Base-by-base conservation (phyloP, 2,797 vertebrate genomes). In the Pseudochromis fuscus region DNA sequence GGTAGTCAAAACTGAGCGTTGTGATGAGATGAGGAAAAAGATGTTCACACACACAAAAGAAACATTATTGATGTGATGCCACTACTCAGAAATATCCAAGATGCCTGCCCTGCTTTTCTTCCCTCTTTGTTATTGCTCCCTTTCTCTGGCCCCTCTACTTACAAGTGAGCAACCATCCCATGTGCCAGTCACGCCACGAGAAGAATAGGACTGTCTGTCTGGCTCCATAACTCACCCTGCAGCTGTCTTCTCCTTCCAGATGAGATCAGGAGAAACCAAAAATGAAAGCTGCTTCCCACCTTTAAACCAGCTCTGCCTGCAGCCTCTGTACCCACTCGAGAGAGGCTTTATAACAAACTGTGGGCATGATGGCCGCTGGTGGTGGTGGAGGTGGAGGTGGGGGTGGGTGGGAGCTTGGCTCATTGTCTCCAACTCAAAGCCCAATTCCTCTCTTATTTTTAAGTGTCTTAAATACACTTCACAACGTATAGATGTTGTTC, bases 201-300 rank as follows among this genome's bases (percentile, higher is more conserved):
- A 79, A 82, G 63, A 77, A 37, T 21, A 16, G 21, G 45, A 18
- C 66, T 71, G 33, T 66, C 61, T 58, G 53, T 55, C 56, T 71
- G n/a, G 30, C 53, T 68, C 40, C 49, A 42, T 38, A 61, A 35
- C 27, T 48, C 59, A 73, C 68, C 76, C 58, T 69, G 37, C 31
- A 15, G 49, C 60, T 40, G 25, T 70, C 69, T 65, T 11, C 42
- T 73, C 49, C 65, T 49, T 79, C 79, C 64, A 72, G 37, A 79
- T 84, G 68, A 70, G 57, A 88, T 85, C 76, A 73, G 56, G 45
- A 75, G 59, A 62, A 75, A 70, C 48, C 25, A 44, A 79, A 81
- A 75, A 67, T 65, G 62, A 67, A 57, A 75, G 66, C 51, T 33
- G 19, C 56, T 60, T 70, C 66, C 76, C 63, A 75, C 67, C 67